Evolutionary conservation across 2,797 vertebrate genomes (phyloP), one percentile per base, ranked within the genome.

Genomic region (Bradypodion pumilum): DNA sequence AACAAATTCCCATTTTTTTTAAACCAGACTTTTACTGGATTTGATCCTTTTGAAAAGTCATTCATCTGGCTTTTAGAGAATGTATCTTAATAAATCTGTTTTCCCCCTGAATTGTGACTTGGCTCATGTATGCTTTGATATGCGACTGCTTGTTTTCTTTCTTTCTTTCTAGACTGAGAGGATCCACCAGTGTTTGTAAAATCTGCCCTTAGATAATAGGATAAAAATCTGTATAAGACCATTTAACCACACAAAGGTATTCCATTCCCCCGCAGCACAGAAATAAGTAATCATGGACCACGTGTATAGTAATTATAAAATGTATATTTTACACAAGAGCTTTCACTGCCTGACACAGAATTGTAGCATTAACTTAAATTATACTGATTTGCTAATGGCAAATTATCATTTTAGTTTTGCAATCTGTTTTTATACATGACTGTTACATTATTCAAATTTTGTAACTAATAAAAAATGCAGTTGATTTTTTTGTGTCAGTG

Each of bases 141-240:
- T 27, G 82, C 62, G 29, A n/a, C 37, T 63, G 15, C 27, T 27
- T 19, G 19, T 7, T n/a, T n/a, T 5, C 29, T 44, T 85, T 78
- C 56, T 62, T 87, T 82, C 72, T 87, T 89, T 81, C 32, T 52
- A 73, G 37, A 90, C 78, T 37, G 77, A 85, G 87, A 85, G 75
- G 85, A 89, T 89, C 83, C 87, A 89, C 74, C 68, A 84, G 86
- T 81, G 56, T 80, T 91, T 91, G 86, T 88, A 84, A 74, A 82
- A 87, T 82, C 82, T 89, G 75, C 66, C 89, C 87, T 82, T 56
- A 42, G 66, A 52, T 84, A 84, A 63, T 78, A 78, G 1, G 83
- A 62, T 82, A 86, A 86, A 87, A 89, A 68, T 27, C 68, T 78
- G 78, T 79, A 29, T 6, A 68, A 76, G 15, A 74, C 72, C 70